Evolutionary conservation across 2,113 vertebrate species (phyloP).

Genomic region (Diphyllodes magnificus): DNA sequence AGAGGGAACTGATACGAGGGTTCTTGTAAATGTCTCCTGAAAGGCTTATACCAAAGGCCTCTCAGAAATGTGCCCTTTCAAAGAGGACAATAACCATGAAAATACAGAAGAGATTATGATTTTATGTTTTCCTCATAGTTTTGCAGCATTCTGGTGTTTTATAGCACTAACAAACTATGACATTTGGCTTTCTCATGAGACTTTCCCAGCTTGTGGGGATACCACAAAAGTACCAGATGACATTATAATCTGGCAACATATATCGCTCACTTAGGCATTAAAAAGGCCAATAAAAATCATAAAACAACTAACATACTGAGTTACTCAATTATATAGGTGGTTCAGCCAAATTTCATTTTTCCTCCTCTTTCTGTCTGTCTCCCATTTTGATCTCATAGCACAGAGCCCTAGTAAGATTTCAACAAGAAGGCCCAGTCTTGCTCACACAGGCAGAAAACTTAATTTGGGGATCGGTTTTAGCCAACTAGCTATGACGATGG

Average conservation of each 20-base stretch:
- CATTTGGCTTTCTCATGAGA: slow-evolving; percentile 40
- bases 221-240: slow-evolving; percentile 51
- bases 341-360: not conserved
- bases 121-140: slow-evolving; percentile 40
- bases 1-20: not conserved
- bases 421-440: not conserved
- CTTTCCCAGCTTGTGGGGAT: slow-evolving; percentile 49
- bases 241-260: slow-evolving; percentile 37
- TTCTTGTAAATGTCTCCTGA: slow-evolving; percentile 23
- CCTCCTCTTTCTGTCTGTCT: not conserved
- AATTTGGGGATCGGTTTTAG: not conserved
- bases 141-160: slow-evolving; percentile 46
- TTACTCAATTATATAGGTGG: not conserved
- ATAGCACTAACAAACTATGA: not conserved
- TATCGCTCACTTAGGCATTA: slow-evolving; percentile 9
- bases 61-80: slow-evolving; percentile 22
- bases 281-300: slow-evolving; percentile 24
- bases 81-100: slow-evolving; percentile 13
- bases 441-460: not conserved
- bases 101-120: slow-evolving; percentile 1
- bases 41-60: slow-evolving; percentile 1
- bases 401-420: not conserved
- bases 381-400: not conserved
- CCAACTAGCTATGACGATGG: not conserved
- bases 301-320: not conserved